Base-by-base conservation (phyloP, 2,888 invertebrate species). In the Cheilosia soror region DNA sequence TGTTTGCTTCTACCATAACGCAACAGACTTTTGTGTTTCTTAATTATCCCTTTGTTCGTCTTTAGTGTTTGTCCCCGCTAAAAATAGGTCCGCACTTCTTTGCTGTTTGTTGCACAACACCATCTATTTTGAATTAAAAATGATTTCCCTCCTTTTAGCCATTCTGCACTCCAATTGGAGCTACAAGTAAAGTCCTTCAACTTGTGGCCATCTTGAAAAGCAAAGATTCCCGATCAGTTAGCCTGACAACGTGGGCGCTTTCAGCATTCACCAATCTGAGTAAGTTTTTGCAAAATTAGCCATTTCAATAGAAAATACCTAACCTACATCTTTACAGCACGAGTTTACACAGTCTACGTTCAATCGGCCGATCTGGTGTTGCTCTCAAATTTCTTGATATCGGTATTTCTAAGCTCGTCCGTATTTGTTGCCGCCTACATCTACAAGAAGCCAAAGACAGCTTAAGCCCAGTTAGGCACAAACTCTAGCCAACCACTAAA, bases 161-260 rank as follows among this genome's bases (percentile, higher is more conserved):
- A 27, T 91, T 92, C 79, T 92, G 92, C 79, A 92, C 92, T 9
- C 97, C 97, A 0, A 94, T 97, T 87, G 96, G 97, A 88, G 96
- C 96, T 7, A 96, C 96, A 37, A 96, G 97, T 81, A 97, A 97
- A 93, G 93, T 96, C 2, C 94, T 96, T 15, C 97, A 97, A 90
- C 93, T 97, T 29, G 90, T 95, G 73, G 95, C 96, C 78, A 97
- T 97, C 87, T 89, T 96, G 25, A 93, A 93, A 73, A 93, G 94
- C 2, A 94, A 94, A 89, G 96, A 96, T 90, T 95, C 97, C 2
- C 95, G 96, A 88, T 95, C 96, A 0, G 94, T 97, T 0, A 97
- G 97, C 60, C 92, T 96, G 15, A 93, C 95, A 4, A 97, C 97
- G 2, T 97, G 97, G 97, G 93, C 95, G 37, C 95, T 97, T 81